These are phyloP conservation scores for Antennarius striatus DNA, from an alignment of 2,113 vertebrate species.

Conservation along the genomic window DNA sequence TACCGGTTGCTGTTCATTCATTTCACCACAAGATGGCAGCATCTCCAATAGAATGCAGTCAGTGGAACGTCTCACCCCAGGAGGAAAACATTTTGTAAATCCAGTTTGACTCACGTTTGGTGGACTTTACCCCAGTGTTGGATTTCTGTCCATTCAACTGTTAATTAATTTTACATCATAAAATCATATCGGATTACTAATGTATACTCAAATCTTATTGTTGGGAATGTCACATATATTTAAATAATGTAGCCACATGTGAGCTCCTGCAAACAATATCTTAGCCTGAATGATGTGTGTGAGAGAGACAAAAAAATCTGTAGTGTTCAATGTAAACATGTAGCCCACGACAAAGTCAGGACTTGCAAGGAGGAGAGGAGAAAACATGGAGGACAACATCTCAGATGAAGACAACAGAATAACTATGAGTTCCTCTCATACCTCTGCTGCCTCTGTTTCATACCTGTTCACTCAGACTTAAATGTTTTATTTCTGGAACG, in stretches of 20 bases:
- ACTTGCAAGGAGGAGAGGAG: constrained; percentile 13
- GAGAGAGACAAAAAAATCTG: constrained; percentile 29
- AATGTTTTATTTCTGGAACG: neutral
- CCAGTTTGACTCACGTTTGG: neutral
- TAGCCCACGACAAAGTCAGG: constrained; percentile 21
- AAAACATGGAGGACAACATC: constrained; percentile 2
- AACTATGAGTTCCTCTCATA: neutral
- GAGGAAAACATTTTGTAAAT: no score
- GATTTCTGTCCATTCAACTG: neutral
- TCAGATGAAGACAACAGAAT: constrained; percentile 19
- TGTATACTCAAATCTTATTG: no score
- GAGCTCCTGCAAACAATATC: no score
- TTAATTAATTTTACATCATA: no score
- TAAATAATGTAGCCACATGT: no score
- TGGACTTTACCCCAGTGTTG: constrained; percentile 17
- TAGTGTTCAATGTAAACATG: constrained; percentile 48
- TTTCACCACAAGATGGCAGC: constrained; percentile 51
- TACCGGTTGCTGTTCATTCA: neutral
- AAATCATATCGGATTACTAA: no score
- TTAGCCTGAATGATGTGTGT: no score
- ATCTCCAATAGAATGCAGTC: constrained; percentile 19
- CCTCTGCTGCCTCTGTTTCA: neutral
- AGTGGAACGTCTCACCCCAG: neutral
- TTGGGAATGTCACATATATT: no score
- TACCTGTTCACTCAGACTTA: neutral